Evolutionary conservation across 2,888 invertebrate species (phyloP), one percentile per base, ranked within the genome.

Genomic region (Pachydiplax longipennis): DNA sequence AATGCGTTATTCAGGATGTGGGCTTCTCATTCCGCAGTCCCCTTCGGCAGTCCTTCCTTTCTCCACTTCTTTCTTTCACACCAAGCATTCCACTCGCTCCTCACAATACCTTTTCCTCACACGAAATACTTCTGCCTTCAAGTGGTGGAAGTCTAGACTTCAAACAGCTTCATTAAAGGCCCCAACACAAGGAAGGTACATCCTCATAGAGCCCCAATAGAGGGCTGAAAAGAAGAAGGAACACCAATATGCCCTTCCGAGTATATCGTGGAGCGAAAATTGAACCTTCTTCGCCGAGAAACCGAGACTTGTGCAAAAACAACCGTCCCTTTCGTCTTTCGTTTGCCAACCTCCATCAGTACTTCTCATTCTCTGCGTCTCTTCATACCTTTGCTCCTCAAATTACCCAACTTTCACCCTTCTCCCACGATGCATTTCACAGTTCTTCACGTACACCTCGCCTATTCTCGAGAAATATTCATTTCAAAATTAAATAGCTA

Each of bases 141-240:
- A 83, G 87, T 61, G 87, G 83, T 35, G 58, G 61, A 61, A n/a
- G 61, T 10, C 22, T 37, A 37, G 87, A 87, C 87, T 87, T 87
- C 61, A 65, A 87, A 87, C 61, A 61, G 87, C 87, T 87, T 87
- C 87, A 87, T 87, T 87, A 87, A 65, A 87, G 61, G 61, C n/a
- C 37, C 87, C 87, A 8, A 83, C 58, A 53, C 83, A 22, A 44
- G 53, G 58, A 83, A 18, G 8, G 80, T 37, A 80, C 8, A 58
- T 83, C 31, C 31, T 13, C 82, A 44, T 83, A 31, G 31, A 35
- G 83, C 31, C 18, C 8, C 31, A 58, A 35, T 35, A 35, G 35
- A 37, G 82, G 25, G 48, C 10, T 13, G 48, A 31, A 53, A 31
- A 25, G 48, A 25, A 25, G 15, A 48, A 44, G 15, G 25, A 44